Evolutionary conservation across 2,113 vertebrate genomes (phyloP), one percentile per base, ranked within the genome.

Genomic region (Himantopus leucocephalus): DNA sequence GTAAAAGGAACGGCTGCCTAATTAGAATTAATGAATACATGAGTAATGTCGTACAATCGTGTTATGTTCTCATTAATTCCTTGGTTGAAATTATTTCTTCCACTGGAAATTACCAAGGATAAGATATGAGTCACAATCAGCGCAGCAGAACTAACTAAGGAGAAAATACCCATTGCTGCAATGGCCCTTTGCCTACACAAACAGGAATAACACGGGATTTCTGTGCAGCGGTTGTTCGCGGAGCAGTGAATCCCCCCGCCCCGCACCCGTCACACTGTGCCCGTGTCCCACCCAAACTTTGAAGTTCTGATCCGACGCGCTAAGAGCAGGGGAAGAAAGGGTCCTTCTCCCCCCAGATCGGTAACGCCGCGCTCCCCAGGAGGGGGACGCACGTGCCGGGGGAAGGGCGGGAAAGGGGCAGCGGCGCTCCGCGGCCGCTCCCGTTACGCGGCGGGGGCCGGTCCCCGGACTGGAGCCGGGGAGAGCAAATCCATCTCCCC

Each of bases 351-450:
- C 10, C 10, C 2, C 2, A 1, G 22, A 9, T 1, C 1, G 34
- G 30, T 0, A 6, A 4, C 0, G 59, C 0, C 4, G 30, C 1
- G 34, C 45, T 48, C 8, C 10, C 2, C 8, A 4, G 35, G 16
- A 3, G 5, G 16, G 10, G 43, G 32, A 20, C 9, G 55, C 86
- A 66, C 82, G 74, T 77, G 55, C 39, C 29, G 8, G 37, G 6
- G 7, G 24, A 47, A 3, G 8, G 48, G 26, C 23, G 16, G 13
- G 9, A 19, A 26, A 9, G 16, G 5, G 27, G 19, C 48, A 26
- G 73, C 16, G 5, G 14, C 5, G 14, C 72, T 19, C 11, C 35
- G 26, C 27, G 32, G 11, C 37, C 7, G 27, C 63, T 18, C 48
- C 43, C 19, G n/a, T 10, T 52, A 6, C 50, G 3, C 1, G 43